These are phyloP conservation scores for Cryptoprocta ferox DNA, from an alignment of 2,797 vertebrate genomes.

Conservation along the genomic window DNA sequence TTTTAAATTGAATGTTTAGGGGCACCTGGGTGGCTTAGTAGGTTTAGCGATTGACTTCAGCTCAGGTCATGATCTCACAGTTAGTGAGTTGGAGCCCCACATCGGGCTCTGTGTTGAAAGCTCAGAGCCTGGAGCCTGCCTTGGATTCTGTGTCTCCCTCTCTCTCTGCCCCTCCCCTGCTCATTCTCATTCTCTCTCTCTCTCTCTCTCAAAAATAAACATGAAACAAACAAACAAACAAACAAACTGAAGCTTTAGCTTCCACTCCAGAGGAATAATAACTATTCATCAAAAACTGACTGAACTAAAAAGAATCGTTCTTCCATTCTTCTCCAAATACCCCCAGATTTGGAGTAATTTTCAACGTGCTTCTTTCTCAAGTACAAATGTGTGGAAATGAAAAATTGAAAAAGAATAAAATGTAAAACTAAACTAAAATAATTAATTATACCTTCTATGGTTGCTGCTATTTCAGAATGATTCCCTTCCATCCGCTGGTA, in stretches of 20 bases:
- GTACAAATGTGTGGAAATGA: neutral
- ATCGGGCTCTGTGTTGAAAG: no score
- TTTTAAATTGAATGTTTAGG: conserved; percentile 7
- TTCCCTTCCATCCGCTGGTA: neutral
- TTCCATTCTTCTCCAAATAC: neutral
- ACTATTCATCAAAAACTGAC: conserved; percentile 18
- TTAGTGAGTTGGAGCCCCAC: no score
- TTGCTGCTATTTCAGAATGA: neutral
- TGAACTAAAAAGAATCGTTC: neutral
- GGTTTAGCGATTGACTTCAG: no score
- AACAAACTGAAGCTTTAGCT: neutral
- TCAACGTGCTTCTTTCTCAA: neutral
- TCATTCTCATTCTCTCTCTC: no score
- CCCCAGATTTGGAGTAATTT: neutral
- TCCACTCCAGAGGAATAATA: neutral
- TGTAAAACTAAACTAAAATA: neutral
- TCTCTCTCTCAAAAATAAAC: no score
- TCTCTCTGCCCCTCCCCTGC: no score
- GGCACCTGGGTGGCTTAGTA: no score
- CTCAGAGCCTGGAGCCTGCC: no score
- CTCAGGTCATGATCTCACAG: no score
- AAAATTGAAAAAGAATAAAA: neutral
- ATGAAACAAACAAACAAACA: no score
- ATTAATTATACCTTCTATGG: neutral
- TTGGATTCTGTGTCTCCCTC: no score